phyloP scores from a whole-genome alignment of 2,113 vertebrate genomes.

The Dasyprocta punctata region DNA sequence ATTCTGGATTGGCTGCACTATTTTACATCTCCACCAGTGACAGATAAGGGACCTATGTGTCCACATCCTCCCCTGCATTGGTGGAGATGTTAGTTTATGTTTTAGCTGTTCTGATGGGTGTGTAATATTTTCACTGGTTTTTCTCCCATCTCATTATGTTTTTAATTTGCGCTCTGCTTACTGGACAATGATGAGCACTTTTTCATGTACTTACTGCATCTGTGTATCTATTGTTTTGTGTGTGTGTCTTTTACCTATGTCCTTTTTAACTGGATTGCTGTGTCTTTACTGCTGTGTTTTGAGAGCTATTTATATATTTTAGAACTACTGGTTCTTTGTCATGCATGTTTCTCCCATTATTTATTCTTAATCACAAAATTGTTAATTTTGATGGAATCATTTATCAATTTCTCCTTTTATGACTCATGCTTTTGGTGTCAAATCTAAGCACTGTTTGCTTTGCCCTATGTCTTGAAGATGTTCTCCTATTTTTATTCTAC shows the following conservation, averaged over 20 bases:
- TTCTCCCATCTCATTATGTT: not conserved
- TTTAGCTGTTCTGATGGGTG: not conserved
- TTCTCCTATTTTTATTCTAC: not conserved
- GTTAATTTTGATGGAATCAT: slow-evolving; percentile 9
- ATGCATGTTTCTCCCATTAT: not conserved
- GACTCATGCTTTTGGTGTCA: not conserved
- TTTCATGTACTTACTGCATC: not conserved
- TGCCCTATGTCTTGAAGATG: not conserved
- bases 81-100: not conserved
- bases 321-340: not conserved
- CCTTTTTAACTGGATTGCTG: not conserved
- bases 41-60: not conserved
- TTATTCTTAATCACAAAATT: not conserved
- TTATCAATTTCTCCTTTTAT: not conserved
- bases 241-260: not conserved
- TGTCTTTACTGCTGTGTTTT: not conserved
- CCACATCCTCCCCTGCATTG: not conserved
- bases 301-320: not conserved
- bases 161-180: not conserved
- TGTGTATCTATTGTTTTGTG: not conserved
- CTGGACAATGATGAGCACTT: not conserved
- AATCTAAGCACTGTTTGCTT: not conserved
- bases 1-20: not conserved
- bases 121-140: not conserved
- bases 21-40: not conserved